Evolutionary conservation across 1,140 invertebrate species (phyloP).

Genomic region (Ostrea edulis): DNA sequence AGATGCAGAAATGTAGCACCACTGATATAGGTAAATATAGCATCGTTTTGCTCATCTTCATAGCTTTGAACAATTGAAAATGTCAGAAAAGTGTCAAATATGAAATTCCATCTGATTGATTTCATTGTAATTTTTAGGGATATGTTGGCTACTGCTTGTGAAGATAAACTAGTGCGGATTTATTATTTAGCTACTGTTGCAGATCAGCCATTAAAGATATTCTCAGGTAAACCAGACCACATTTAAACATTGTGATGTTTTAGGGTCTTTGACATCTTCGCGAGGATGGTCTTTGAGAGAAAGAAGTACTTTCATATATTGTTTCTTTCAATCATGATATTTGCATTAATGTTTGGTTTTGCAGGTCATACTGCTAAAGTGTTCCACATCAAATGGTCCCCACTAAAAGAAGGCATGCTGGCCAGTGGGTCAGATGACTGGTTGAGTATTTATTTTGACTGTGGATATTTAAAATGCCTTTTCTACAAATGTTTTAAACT

Average conservation of each 20-base stretch:
- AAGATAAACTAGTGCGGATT: slow-evolving; percentile 78
- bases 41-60: too few species aligned
- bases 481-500: too few species aligned
- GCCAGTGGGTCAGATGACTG: slow-evolving; percentile 80
- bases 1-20: too few species aligned
- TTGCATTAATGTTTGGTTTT: neutral
- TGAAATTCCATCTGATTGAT: neutral
- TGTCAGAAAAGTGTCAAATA: too few species aligned
- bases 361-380: slow-evolving; percentile 80
- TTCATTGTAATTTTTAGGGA: slow-evolving; percentile 71
- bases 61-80: too few species aligned
- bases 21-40: too few species aligned
- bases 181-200: slow-evolving; percentile 76
- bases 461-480: too few species aligned
- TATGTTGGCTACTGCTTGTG: slow-evolving; percentile 81
- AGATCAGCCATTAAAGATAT: slow-evolving; percentile 74
- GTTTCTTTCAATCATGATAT: too few species aligned
- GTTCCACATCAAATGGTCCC: slow-evolving; percentile 81
- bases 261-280: too few species aligned
- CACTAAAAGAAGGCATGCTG: slow-evolving; percentile 79
- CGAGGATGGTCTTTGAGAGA: too few species aligned
- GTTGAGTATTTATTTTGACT: neutral
- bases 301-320: too few species aligned
- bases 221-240: slow-evolving; percentile 64
- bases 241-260: neutral